Evolutionary conservation across 2,113 vertebrate genomes (phyloP), one percentile per base, ranked within the genome.

Genomic region (Eretmochelys imbricata): DNA sequence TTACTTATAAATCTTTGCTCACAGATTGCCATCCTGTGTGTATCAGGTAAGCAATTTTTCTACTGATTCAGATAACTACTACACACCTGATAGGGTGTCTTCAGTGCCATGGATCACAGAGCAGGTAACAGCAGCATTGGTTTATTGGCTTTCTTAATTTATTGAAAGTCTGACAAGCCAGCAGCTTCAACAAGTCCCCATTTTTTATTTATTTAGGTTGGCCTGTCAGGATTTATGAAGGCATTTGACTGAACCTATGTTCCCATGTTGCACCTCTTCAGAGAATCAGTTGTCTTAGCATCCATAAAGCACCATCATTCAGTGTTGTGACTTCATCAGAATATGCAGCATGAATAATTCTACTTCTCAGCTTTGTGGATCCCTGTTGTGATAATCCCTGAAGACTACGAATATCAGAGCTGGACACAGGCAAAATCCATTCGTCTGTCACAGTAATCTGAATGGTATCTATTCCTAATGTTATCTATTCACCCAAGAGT

Each of bases 111-210:
- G 25, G 1, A 22, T 51, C 50, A 65, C 29, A 57, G 31, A 90
- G 81, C 54, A 87, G 46, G 22, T 10, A 72, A 93, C 0, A 16
- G 78, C 55, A 17, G 31, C 57, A 78, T 0, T 24, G 2, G 0
- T 83, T 93, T 91, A 25, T 81, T 89, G 82, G 84, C 49, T 95
- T 91, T 87, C 42, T n/a, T 53, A 95, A 12, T 22, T 50, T 88
- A 90, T 48, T 35, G n/a, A 8, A 90, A 85, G 84, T 91, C 55
- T 88, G 82, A 89, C 53, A 96, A 89, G 85, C 12, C 46, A 88
- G 29, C 53, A 89, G 49, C 24, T 35, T 10, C 11, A 80, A 38
- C 20, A 87, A 14, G 31, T 55, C 69, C 49, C 24, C n/a, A 69
- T 24, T 31, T 88, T 82, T 83, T 86, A 29, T 9, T 80, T 4